These are phyloP conservation scores for Drosophila subpulchrella DNA, from an alignment of 1,140 invertebrate species.

Conservation along the genomic window DNA sequence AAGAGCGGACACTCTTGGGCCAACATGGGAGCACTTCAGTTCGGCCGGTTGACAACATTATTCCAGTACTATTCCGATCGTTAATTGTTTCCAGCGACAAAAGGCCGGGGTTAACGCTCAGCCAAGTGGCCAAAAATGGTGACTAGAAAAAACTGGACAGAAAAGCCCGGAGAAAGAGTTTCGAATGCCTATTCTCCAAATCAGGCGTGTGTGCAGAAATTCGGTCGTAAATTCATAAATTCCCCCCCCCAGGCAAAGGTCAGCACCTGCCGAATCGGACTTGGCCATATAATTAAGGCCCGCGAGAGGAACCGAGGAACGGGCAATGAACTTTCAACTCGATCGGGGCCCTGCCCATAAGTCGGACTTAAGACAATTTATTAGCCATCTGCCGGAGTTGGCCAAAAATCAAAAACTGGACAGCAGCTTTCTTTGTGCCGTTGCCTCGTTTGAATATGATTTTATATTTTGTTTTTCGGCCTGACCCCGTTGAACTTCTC, in stretches of 20 bases:
- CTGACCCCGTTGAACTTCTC: conserved; percentile 73
- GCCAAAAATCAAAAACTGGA: conserved; percentile 2
- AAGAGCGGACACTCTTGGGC: conserved; percentile 67
- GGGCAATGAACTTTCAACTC: conserved; percentile 78
- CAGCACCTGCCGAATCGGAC: conserved; percentile 44
- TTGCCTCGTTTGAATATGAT: conserved; percentile 41
- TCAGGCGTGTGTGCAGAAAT: conserved; percentile 23
- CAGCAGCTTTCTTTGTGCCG: conserved; percentile 50
- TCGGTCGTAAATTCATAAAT: conserved; percentile 10
- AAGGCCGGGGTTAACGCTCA: conserved; percentile 66
- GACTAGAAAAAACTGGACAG: background rate
- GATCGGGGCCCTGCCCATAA: conserved; percentile 17
- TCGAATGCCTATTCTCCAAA: conserved; percentile 23
- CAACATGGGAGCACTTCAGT: conserved; percentile 70
- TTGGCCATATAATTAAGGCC: conserved; percentile 61
- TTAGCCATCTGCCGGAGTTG: conserved; percentile 42
- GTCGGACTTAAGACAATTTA: conserved; percentile 62
- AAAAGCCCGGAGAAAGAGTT: conserved; percentile 3
- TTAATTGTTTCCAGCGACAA: conserved; percentile 5
- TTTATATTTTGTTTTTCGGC: conserved; percentile 10
- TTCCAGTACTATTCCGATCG: conserved; percentile 25
- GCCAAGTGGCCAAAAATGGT: conserved; percentile 52
- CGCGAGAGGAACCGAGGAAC: conserved; percentile 23
- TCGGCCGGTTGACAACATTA: conserved; percentile 62
- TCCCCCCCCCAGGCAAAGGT: conserved; percentile 7